Evolutionary conservation across 2,797 vertebrate genomes (phyloP).

Genomic region (Phalanger gymnotis): DNA sequence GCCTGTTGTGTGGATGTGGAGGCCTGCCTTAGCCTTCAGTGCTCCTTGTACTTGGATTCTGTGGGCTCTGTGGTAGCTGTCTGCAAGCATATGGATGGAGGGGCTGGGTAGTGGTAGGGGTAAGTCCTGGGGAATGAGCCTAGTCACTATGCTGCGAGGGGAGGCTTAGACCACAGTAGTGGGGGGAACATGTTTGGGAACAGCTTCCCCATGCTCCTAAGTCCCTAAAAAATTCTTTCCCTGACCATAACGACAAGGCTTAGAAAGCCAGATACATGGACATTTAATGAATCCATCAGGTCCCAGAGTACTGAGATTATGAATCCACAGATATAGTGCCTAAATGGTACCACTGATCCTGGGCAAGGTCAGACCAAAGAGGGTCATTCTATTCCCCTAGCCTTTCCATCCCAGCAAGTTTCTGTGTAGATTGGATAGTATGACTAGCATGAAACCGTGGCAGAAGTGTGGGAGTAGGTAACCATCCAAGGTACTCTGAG

Average conservation of each 20-base stretch:
- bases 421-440: not conserved
- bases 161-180: not conserved
- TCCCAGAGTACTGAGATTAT: not conserved
- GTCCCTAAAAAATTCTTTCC: not conserved
- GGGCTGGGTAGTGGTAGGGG: not conserved
- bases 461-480: not conserved
- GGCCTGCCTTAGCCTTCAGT: not conserved
- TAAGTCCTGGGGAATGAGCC: not conserved
- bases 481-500: not conserved
- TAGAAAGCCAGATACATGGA: not conserved
- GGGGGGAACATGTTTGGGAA: not conserved
- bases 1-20: not conserved
- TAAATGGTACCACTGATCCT: not conserved
- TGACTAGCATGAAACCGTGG: not conserved
- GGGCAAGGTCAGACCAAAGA: not conserved
- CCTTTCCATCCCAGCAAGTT: conserved; percentile 8
- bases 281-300: not conserved
- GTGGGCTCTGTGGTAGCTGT: not conserved
- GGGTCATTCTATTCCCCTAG: not conserved
- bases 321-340: not conserved
- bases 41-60: not conserved
- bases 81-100: not conserved
- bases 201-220: not conserved
- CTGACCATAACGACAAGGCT: not conserved
- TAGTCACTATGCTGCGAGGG: not conserved